Evolutionary conservation across 2,888 invertebrate genomes (phyloP).

Genomic region (Pyrgus malvae): DNA sequence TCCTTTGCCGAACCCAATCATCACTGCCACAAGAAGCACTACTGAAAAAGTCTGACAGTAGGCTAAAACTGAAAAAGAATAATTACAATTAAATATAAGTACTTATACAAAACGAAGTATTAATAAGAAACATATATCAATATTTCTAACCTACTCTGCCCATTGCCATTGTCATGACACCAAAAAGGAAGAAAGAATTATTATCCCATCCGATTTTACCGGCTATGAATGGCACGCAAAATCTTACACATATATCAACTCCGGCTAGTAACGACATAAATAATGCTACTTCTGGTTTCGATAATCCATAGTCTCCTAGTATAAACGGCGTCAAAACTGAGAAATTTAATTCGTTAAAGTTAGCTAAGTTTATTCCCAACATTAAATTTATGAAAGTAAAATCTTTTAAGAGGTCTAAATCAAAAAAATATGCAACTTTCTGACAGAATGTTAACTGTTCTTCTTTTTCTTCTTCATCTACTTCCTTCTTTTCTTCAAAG

Average conservation of each 20-base stretch:
- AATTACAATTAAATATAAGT: background rate
- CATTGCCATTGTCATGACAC: conserved; percentile 84
- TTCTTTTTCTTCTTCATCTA: conserved; percentile 51
- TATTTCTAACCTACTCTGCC: conserved; percentile 81
- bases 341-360: conserved; percentile 88
- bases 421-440: conserved; percentile 85
- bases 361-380: conserved; percentile 86
- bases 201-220: conserved; percentile 87
- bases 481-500: conserved; percentile 40
- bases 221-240: conserved; percentile 85
- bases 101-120: background rate
- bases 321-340: conserved; percentile 88
- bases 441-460: conserved; percentile 68
- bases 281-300: conserved; percentile 82
- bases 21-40: conserved; percentile 81
- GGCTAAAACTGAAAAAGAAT: conserved; percentile 75
- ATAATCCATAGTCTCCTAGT: conserved; percentile 84
- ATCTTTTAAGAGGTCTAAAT: conserved; percentile 86
- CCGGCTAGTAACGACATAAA: conserved; percentile 87
- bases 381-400: conserved; percentile 86
- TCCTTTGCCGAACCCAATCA: conserved; percentile 87
- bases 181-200: conserved; percentile 86
- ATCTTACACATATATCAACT: conserved; percentile 84
- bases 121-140: background rate
- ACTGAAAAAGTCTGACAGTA: conserved; percentile 80